A percentile compares a stretch with the other conserved stretches of the same genome.
These are phyloP conservation scores for Apostichopus parvimensis DNA, from an alignment of 35 echinoderm and acorn worm genomes.

Conservation along the genomic window DNA sequence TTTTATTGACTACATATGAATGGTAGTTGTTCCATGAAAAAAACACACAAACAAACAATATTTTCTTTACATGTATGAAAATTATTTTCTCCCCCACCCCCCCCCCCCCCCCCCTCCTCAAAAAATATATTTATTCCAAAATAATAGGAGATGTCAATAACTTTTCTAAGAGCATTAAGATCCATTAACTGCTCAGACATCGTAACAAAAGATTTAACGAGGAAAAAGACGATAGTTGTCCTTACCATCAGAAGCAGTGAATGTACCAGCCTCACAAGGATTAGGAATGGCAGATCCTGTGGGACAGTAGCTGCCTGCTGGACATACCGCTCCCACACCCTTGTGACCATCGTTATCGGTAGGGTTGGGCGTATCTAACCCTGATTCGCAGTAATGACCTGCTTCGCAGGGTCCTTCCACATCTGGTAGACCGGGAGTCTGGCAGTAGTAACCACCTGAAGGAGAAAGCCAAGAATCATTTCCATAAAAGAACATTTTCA, in stretches of 20 bases:
- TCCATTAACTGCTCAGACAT: too few relatives aligned
- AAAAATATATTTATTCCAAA: too few relatives aligned
- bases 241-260: constrained; percentile 66
- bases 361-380: constrained; percentile 74
- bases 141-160: too few relatives aligned
- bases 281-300: constrained; percentile 68
- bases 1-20: too few relatives aligned
- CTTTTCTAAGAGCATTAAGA: too few relatives aligned
- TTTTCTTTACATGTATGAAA: too few relatives aligned
- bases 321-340: constrained; percentile 90
- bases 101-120: too few relatives aligned
- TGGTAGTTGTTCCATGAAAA: too few relatives aligned
- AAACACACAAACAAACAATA: too few relatives aligned
- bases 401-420: constrained; percentile 69
- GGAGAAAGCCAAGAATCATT: constrained; percentile 10
- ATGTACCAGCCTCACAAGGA: constrained; percentile 80
- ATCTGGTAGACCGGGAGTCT: constrained; percentile 73
- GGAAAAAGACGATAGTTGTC: background rate
- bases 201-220: too few relatives aligned
- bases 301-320: constrained; percentile 88
- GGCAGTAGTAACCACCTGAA: constrained; percentile 89
- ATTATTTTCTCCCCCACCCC: too few relatives aligned
- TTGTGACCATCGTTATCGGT: constrained; percentile 78
- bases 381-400: constrained; percentile 89
- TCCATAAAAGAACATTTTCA: background rate